Percentiles rank a stretch among this genome's conserved stretches.
Evolutionary conservation across 2,888 invertebrate genomes (phyloP).

Genomic region (Harpagoxenus sublaevis): DNA sequence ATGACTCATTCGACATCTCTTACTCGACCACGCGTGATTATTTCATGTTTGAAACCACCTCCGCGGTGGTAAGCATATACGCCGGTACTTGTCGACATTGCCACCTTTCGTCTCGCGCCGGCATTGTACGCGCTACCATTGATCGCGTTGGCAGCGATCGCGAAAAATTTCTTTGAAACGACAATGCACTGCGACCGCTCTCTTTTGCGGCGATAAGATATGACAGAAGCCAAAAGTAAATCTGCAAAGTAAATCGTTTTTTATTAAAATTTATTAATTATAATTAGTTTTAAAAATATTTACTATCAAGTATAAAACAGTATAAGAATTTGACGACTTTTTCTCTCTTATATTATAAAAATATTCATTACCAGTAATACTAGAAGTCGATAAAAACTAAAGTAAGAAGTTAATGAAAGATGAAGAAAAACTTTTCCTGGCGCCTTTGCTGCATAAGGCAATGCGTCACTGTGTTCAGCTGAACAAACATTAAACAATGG

Average conservation of each 20-base stretch:
- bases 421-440: constrained; percentile 53
- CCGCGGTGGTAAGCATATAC: constrained; percentile 68
- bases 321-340: not conserved
- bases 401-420: not conserved
- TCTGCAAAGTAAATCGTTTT: not conserved
- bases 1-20: constrained; percentile 76
- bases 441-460: constrained; percentile 58
- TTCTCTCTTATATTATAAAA: not conserved
- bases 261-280: not conserved
- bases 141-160: constrained; percentile 60
- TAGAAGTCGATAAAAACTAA: constrained; percentile 1
- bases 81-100: constrained; percentile 66
- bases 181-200: constrained; percentile 41
- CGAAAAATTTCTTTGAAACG: constrained; percentile 51
- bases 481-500: constrained; percentile 69
- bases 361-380: not conserved
- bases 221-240: not conserved
- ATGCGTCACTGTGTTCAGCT: constrained; percentile 60
- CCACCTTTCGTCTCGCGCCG: constrained; percentile 63
- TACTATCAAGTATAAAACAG: not conserved
- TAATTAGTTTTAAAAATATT: not conserved
- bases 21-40: constrained; percentile 79
- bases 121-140: constrained; percentile 59
- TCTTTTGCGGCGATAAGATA: constrained; percentile 7
- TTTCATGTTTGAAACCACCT: constrained; percentile 78